Conservation (phyloP, 2,888 invertebrate species). For the Drosophila cyrtoloma region DNA sequence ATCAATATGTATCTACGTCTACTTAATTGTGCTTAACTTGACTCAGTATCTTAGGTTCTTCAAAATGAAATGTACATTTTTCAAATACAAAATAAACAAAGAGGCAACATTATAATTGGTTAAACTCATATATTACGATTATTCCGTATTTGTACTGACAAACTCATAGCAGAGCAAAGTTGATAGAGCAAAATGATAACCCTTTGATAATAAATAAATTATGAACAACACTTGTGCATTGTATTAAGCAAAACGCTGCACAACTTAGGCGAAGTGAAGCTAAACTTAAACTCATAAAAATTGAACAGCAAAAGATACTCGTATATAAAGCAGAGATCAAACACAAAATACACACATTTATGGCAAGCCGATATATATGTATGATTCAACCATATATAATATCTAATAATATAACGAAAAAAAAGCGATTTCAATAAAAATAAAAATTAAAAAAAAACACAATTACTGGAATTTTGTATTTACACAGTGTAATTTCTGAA, state of each 20-base stretch:
- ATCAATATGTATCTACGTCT: conserved; percentile 49
- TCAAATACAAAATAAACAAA: conserved; percentile 23
- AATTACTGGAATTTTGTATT: not conserved
- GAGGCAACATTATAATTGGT: conserved; percentile 45
- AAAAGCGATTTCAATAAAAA: conserved; percentile 77
- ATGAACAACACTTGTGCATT: conserved; percentile 57
- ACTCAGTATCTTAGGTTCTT: conserved; percentile 50
- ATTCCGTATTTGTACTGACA: conserved; percentile 37
- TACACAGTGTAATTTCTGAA: not conserved
- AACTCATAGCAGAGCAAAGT: conserved; percentile 22
- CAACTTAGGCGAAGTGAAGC: conserved; percentile 27
- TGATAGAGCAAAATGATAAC: conserved; percentile 34
- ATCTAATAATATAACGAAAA: conserved; percentile 75
- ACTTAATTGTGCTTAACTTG: conserved; percentile 62
- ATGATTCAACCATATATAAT: conserved; percentile 77
- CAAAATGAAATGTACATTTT: conserved; percentile 56
- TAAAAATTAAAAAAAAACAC: conserved; percentile 52
- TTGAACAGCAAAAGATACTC: conserved; percentile 48
- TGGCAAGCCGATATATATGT: conserved; percentile 76
- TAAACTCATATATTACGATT: conserved; percentile 47
- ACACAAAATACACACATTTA: conserved; percentile 70
- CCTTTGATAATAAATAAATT: conserved; percentile 53
- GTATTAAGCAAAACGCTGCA: conserved; percentile 45
- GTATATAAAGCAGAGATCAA: conserved; percentile 51
- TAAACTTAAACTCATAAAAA: conserved; percentile 46